phyloP scores from a whole-genome alignment of 2,888 invertebrate genomes.

The Eupsilia transversa region DNA sequence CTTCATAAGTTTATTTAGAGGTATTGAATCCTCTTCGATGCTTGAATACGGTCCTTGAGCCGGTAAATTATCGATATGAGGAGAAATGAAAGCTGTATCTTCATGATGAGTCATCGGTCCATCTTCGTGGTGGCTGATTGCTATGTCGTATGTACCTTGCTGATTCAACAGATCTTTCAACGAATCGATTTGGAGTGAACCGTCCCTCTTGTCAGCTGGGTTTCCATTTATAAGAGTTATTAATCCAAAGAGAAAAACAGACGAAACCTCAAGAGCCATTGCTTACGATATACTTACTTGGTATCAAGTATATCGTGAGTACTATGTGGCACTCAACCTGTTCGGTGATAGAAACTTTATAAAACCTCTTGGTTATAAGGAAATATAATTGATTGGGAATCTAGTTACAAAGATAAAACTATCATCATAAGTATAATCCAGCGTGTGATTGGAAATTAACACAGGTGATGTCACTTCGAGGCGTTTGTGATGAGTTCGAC shows the following conservation, averaged over 20 bases:
- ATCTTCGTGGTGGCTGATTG: conserved; percentile 45
- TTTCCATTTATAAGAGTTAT: conserved; percentile 32
- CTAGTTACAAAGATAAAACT: conserved; percentile 18
- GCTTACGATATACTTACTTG: conserved; percentile 6
- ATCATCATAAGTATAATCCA: conserved; percentile 4
- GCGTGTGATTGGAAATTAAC: conserved; percentile 22
- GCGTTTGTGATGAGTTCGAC: not conserved
- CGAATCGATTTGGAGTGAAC: conserved; percentile 17
- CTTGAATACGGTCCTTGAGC: not conserved
- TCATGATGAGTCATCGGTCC: conserved; percentile 39
- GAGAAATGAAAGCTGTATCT: conserved; percentile 35
- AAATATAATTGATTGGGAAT: conserved; percentile 10
- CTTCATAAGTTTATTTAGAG: conserved; percentile 9
- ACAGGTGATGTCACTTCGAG: not conserved
- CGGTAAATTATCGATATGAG: conserved; percentile 1
- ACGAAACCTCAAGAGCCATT: conserved; percentile 41
- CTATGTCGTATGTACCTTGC: conserved; percentile 43
- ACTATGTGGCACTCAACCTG: conserved; percentile 13
- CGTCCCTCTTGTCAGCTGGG: conserved; percentile 3
- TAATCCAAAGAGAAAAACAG: conserved; percentile 46
- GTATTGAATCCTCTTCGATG: conserved; percentile 12
- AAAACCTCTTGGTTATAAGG: no score
- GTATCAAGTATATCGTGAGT: no score
- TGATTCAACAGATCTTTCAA: conserved; percentile 36
- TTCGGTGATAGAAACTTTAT: not conserved